These are phyloP conservation scores for Chymomyza procnemis DNA, from an alignment of 2,888 invertebrate genomes.

Conservation along the genomic window DNA sequence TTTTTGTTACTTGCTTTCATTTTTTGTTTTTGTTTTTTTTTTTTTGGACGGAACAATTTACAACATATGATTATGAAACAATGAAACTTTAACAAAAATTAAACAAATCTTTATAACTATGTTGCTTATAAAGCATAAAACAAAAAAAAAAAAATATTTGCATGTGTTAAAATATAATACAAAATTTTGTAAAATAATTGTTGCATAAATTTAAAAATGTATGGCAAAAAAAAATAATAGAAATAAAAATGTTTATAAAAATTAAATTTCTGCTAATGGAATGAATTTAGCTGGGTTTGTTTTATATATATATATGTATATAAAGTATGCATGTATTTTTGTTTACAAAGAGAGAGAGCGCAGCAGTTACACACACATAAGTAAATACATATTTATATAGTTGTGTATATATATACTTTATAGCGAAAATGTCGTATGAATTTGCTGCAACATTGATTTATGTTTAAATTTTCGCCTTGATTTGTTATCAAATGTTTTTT, in stretches of 20 bases:
- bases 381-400: conserved; percentile 9
- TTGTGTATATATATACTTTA: conserved; percentile 4
- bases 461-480: background rate
- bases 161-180: background rate
- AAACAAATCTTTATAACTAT: background rate
- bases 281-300: conserved; percentile 55
- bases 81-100: conserved; percentile 43
- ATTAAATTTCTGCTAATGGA: conserved; percentile 58
- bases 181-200: background rate
- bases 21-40: conserved; percentile 30
- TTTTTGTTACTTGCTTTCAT: conserved; percentile 26
- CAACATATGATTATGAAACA: conserved; percentile 72
- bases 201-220: background rate
- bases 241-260: conserved; percentile 32
- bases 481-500: conserved; percentile 20
- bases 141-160: background rate
- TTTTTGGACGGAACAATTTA: conserved; percentile 71
- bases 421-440: conserved; percentile 10
- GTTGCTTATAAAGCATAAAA: background rate
- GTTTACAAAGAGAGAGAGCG: conserved; percentile 7
- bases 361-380: conserved; percentile 8
- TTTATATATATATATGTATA: conserved; percentile 7
- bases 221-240: conserved; percentile 1
- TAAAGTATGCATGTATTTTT: conserved; percentile 6
- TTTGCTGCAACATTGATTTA: conserved; percentile 5